Base-by-base conservation (phyloP, 2,888 invertebrate species). In the Anthophora plumipes region DNA sequence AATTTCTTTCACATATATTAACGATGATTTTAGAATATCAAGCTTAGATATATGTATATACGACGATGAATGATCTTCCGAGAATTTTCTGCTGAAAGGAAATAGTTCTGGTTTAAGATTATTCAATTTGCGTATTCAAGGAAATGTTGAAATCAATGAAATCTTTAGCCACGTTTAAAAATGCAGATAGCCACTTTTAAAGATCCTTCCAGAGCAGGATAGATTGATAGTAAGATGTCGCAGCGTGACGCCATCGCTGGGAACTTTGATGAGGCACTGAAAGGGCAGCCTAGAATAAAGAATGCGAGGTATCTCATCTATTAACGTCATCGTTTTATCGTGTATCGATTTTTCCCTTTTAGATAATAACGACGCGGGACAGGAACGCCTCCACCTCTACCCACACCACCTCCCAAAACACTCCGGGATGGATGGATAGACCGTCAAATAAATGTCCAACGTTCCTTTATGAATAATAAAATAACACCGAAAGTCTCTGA, bases 271-370 rank as follows among this genome's bases (percentile, higher is more conserved):
- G 77, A 80, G 76, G 57, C 54, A 52, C 41, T 74, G 67, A 68
- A 77, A 66, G 61, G 54, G 9, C 43, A 37, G 61, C 46, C 37
- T 31, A 37, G 61, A 71, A 70, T 61, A 76, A 80, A 46, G 71
- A 77, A 86, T 76, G 68, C 46, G 43, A 14, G 9, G 50, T 46
- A 77, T 73, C 69, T 74, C 81, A 50, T 85, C 66, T 70, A 63
- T 61, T 74, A 73, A 59, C 71, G 68, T 73, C 76, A 70, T 75
- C 63, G 68, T 50, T 74, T 61, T 60, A 76, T 73, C 68, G 60
- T 20, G 41, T 61, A 84, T 71, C 75, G 78, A 77, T 68, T 67
- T 67, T 55, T 31, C 22, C 20, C 17, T 37, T 39, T 39, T 8
- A 20, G 55, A 20, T 39, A 46, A 57, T 48, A 50, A 76, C 73